A percentile compares a stretch with the other conserved stretches of the same genome.
phyloP scores from a whole-genome alignment of 1,140 invertebrate species.

The Diploscapter pachys region DNA sequence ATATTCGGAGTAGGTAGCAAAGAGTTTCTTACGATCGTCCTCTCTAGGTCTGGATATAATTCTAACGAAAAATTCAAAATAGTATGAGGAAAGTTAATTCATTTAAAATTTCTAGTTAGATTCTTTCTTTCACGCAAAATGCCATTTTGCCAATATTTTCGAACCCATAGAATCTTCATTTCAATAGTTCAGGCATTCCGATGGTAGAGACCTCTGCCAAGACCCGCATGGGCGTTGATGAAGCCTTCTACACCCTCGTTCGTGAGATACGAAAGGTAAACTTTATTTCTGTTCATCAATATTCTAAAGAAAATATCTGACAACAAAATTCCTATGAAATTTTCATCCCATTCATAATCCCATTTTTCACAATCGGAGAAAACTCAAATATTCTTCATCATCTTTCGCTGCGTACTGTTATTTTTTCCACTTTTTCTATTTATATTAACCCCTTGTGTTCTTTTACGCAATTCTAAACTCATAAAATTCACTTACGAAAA shows the following conservation, averaged over 20 bases:
- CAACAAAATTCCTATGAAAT: background rate
- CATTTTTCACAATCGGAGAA: background rate
- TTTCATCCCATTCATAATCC: background rate
- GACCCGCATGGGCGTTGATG: slow-evolving; percentile 96
- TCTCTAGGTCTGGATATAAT: no score
- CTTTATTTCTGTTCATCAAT: background rate
- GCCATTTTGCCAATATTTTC: background rate
- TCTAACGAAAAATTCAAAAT: no score
- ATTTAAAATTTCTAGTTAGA: background rate
- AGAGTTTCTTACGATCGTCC: no score
- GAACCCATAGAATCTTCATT: background rate
- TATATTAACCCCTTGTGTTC: no score
- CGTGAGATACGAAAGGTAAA: slow-evolving; percentile 77
- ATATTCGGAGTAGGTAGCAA: no score
- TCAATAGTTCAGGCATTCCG: slow-evolving; percentile 72
- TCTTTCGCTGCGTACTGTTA: background rate
- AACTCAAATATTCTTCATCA: background rate
- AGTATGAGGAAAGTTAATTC: no score
- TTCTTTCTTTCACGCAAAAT: slow-evolving; percentile 8
- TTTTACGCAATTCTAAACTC: no score
- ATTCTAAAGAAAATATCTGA: background rate
- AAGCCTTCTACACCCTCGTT: slow-evolving; percentile 98
- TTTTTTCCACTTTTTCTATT: no score
- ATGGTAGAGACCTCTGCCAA: slow-evolving; percentile 98
- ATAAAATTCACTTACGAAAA: no score